Percentiles rank a stretch among this genome's conserved stretches.
Evolutionary conservation across 1,140 invertebrate genomes (phyloP).

Genomic region (Tetramorium alpestre): DNA sequence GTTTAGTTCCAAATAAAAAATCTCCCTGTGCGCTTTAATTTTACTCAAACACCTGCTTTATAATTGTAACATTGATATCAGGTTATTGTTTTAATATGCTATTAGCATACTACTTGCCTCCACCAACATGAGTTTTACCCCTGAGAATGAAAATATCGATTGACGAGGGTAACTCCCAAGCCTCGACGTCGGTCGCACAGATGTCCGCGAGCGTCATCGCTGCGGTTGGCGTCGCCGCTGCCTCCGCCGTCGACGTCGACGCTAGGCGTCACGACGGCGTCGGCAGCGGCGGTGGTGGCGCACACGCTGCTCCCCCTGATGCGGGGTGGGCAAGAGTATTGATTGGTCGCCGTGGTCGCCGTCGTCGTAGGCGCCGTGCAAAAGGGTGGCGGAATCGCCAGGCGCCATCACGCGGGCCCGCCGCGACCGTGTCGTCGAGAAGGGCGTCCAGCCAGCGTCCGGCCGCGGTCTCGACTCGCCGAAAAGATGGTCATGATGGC

Average conservation of each 20-base stretch:
- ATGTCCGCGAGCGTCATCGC: conserved; percentile 64
- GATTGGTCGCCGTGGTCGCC: conserved; percentile 74
- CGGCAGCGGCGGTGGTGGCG: conserved; percentile 53
- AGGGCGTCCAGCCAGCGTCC: conserved; percentile 77
- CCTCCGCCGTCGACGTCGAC: conserved; percentile 67
- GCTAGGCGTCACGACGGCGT: conserved; percentile 59
- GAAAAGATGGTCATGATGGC: conserved; percentile 90
- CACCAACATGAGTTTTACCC: conserved; percentile 25
- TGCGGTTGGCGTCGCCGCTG: conserved; percentile 52
- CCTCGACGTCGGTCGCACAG: conserved; percentile 34
- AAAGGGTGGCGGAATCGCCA: conserved; percentile 78
- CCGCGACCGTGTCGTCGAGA: conserved; percentile 76
- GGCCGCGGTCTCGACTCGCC: conserved; percentile 76
- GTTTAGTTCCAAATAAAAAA: neutral
- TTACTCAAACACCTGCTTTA: neutral
- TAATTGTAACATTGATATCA: neutral
- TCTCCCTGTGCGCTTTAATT: neutral
- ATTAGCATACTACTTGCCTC: neutral
- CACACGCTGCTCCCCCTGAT: conserved; percentile 77
- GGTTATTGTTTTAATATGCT: too few relatives aligned
- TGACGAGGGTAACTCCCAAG: neutral
- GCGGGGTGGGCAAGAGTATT: conserved; percentile 79
- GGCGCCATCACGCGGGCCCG: conserved; percentile 82
- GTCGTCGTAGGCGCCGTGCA: conserved; percentile 67
- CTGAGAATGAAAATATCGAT: conserved; percentile 40